A percentile compares a stretch with the other conserved stretches of the same genome.
Conservation (phyloP, 2,113 vertebrate species). For the Pelecanoides urinatrix region DNA sequence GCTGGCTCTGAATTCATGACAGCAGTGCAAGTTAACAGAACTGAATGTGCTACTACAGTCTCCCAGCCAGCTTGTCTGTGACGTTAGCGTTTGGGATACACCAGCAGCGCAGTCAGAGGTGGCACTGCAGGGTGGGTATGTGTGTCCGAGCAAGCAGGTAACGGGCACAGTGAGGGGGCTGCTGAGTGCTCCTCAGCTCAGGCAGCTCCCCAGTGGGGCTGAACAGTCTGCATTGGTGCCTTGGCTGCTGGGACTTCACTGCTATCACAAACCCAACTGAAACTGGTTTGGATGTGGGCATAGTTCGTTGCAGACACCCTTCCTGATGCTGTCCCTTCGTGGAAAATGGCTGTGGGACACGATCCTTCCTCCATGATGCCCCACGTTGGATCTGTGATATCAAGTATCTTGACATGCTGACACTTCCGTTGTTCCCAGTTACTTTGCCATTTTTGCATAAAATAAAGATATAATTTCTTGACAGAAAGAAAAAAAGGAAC, state of each 20-base stretch:
- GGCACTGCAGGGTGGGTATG: background rate
- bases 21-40: background rate
- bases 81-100: background rate
- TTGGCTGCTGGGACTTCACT: background rate
- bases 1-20: slow-evolving; percentile 10
- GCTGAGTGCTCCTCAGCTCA: background rate
- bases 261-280: background rate
- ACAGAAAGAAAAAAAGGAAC: background rate
- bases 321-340: background rate
- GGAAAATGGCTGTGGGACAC: fast-evolving
- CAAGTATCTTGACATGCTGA: background rate
- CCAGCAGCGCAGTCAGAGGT: background rate
- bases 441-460: background rate
- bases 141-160: background rate
- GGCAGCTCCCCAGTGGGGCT: background rate
- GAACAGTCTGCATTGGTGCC: background rate
- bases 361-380: background rate
- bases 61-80: background rate
- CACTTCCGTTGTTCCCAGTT: background rate
- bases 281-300: background rate
- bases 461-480: background rate
- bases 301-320: background rate
- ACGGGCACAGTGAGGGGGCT: background rate
- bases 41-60: background rate
- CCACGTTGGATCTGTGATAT: background rate